Conservation (phyloP, 2,888 invertebrate genomes). For the Dynastes grantii region DNA sequence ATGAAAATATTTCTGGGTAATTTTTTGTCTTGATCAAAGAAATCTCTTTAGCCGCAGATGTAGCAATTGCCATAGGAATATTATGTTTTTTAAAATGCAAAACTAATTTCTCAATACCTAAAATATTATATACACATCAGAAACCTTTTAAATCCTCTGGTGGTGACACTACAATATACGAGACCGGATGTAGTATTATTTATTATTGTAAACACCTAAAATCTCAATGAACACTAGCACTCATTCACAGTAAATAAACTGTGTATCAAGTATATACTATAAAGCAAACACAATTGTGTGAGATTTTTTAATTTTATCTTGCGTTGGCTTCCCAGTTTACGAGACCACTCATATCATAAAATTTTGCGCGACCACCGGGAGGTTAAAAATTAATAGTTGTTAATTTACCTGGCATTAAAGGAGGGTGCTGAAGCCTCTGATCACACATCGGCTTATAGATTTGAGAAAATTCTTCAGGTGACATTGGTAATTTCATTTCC, state of each 20-base stretch:
- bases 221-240: too few relatives aligned
- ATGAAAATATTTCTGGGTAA: slow-evolving; percentile 71
- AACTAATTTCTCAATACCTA: slow-evolving; percentile 75
- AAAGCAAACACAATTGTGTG: too few relatives aligned
- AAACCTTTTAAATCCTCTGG: neutral
- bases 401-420: slow-evolving; percentile 58
- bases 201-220: too few relatives aligned
- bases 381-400: too few relatives aligned
- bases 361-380: too few relatives aligned
- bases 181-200: too few relatives aligned
- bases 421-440: slow-evolving; percentile 53
- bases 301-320: too few relatives aligned
- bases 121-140: neutral
- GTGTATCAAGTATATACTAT: too few relatives aligned
- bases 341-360: too few relatives aligned
- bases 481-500: slow-evolving; percentile 80
- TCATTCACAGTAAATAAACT: too few relatives aligned
- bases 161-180: too few relatives aligned
- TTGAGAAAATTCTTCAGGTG: slow-evolving; percentile 78
- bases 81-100: slow-evolving; percentile 75
- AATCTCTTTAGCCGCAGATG: slow-evolving; percentile 75
- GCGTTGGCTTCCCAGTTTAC: too few relatives aligned
- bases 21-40: slow-evolving; percentile 74
- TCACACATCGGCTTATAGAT: slow-evolving; percentile 75
- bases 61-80: slow-evolving; percentile 80